Conservation (phyloP, 2,113 vertebrate species). For the Mormoops blainvillei region DNA sequence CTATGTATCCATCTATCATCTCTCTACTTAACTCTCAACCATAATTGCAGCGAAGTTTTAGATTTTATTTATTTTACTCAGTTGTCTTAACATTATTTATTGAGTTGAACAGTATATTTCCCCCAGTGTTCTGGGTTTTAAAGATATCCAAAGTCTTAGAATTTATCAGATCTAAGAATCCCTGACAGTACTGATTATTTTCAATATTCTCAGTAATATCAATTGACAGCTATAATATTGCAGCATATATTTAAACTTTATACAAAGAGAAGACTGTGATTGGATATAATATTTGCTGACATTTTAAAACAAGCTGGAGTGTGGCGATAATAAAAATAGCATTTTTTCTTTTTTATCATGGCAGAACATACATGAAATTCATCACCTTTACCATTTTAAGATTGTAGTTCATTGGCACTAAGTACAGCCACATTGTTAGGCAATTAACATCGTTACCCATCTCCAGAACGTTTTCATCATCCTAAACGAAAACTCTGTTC, state of each 20-base stretch:
- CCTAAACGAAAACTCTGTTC: no score
- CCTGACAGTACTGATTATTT: not conserved
- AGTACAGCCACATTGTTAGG: not conserved
- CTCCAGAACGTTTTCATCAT: no score
- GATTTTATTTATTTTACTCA: not conserved
- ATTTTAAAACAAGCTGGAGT: not conserved
- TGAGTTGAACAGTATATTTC: not conserved
- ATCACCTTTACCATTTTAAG: not conserved
- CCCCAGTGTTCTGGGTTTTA: not conserved
- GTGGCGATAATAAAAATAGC: not conserved
- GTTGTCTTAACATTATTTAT: not conserved
- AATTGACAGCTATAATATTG: not conserved
- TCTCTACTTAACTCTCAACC: not conserved
- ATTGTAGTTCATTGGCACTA: not conserved
- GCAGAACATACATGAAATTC: not conserved
- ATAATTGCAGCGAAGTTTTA: not conserved
- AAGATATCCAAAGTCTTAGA: not conserved
- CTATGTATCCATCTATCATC: not conserved
- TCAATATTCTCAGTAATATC: not conserved
- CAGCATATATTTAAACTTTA: not conserved
- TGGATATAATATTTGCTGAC: not conserved
- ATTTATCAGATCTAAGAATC: not conserved
- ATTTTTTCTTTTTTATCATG: not conserved
- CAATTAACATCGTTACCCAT: not conserved
- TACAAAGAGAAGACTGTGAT: not conserved